phyloP scores from a whole-genome alignment of 1,140 invertebrate species.

The Pemphigus obesinymphae region DNA sequence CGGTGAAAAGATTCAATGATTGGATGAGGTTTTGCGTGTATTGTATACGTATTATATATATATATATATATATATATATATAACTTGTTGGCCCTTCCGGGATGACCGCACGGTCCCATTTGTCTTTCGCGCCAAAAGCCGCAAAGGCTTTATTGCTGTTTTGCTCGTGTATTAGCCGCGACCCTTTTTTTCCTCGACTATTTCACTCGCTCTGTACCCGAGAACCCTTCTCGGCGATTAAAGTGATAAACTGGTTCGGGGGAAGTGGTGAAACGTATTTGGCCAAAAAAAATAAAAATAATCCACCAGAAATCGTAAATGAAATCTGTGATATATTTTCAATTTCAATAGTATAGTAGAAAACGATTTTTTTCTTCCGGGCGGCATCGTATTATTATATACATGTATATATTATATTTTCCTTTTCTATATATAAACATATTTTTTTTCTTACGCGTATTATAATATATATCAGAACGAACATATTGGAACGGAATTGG shows the following conservation, averaged over 20 bases:
- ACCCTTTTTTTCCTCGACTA: background rate
- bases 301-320: background rate
- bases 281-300: background rate
- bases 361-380: background rate
- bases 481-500: too few relatives aligned
- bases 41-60: too few relatives aligned
- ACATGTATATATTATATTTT: too few relatives aligned
- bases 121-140: slow-evolving; percentile 35
- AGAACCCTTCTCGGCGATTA: background rate
- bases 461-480: too few relatives aligned
- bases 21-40: background rate
- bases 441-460: too few relatives aligned
- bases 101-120: slow-evolving; percentile 12
- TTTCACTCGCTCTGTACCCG: background rate
- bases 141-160: slow-evolving; percentile 27
- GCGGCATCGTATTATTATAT: too few relatives aligned
- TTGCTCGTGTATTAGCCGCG: background rate
- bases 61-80: background rate
- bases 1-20: slow-evolving; percentile 38
- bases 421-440: too few relatives aligned
- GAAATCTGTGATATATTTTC: slow-evolving; percentile 22
- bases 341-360: background rate
- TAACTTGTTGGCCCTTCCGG: slow-evolving; percentile 38
- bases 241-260: slow-evolving; percentile 35
- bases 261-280: background rate